Evolutionary conservation across 1,140 invertebrate genomes (phyloP).

Genomic region (Brachionus plicatilis): DNA sequence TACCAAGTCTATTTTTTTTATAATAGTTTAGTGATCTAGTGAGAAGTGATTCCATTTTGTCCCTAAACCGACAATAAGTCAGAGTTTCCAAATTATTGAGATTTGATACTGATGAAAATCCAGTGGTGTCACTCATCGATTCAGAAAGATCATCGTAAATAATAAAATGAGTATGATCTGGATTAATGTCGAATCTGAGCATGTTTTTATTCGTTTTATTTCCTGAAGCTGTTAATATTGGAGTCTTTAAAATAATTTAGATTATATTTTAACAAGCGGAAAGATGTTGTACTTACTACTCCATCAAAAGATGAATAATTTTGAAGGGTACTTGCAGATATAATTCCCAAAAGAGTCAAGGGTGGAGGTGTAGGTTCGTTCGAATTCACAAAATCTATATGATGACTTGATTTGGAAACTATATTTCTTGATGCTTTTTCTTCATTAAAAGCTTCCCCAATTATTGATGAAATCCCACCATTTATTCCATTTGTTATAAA

Average conservation of each 20-base stretch:
- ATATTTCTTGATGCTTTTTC: slow-evolving; percentile 22
- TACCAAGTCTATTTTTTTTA: slow-evolving; percentile 13
- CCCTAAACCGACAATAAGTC: slow-evolving; percentile 13
- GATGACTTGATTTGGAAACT: background rate
- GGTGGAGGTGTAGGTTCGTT: background rate
- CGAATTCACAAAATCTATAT: background rate
- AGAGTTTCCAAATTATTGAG: background rate
- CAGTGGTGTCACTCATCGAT: background rate
- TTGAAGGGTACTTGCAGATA: slow-evolving; percentile 21
- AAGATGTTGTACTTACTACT: background rate
- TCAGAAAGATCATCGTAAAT: slow-evolving; percentile 31
- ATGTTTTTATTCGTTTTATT: slow-evolving; percentile 19
- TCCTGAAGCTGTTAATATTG: slow-evolving; percentile 20
- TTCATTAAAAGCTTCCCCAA: slow-evolving; percentile 30
- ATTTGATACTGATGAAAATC: background rate
- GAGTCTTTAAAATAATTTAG: background rate
- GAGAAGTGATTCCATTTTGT: slow-evolving; percentile 27
- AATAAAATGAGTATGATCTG: slow-evolving; percentile 38
- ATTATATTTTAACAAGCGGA: background rate
- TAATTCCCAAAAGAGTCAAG: slow-evolving; percentile 13
- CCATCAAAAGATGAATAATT: slow-evolving; percentile 35
- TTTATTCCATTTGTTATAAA: slow-evolving; percentile 39
- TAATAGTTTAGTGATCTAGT: slow-evolving; percentile 25
- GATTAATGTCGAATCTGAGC: slow-evolving; percentile 29
- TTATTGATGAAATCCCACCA: slow-evolving; percentile 4